Evolutionary conservation across 2,797 vertebrate species (phyloP), one percentile per base, ranked within the genome.

Genomic region (Hippoglossus hippoglossus): DNA sequence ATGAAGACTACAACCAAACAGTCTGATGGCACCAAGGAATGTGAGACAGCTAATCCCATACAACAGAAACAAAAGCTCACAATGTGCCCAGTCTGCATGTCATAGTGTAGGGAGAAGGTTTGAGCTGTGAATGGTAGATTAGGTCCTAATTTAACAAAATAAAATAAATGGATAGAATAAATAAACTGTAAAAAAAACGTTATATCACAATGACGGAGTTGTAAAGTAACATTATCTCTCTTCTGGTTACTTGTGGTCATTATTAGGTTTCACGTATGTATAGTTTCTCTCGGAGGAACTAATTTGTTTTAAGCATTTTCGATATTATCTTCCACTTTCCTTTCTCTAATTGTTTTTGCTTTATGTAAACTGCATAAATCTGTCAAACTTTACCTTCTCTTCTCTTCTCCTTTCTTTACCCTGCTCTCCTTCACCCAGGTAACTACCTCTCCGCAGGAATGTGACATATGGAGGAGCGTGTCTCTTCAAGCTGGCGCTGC

Each of bases 391-490:
- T 39, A 12, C 22, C 15, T 53, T 5, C 64, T 46, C 67, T 50
- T 5, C 64, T 46, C 67, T 46, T 53, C 63, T 15, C 4, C 39
- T 46, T 13, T 46, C 16, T 19, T 15, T 13, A 16, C 54, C 24
- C 16, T 54, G 3, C 63, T 2, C 63, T 50, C 52, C 65, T 71
- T 47, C 53, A 75, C 54, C 57, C 69, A 72, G 68, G 61, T 61
- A 68, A 76, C 62, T 70, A 60, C 53, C n/a, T 58, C 53, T 73
- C 21, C 31, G 34, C 64, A 90, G 90, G 92, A 93, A 93, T 92
- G 89, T 67, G 76, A 46, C 19, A 68, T 67, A 68, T 51, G 66
- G 69, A 47, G 57, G 24, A 85, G 79, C 92, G 0, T 82, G 91
- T 78, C 81, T 73, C 74, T 19, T 86, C 91, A 85, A 71, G 91